Evolutionary conservation across 2,113 vertebrate species (phyloP).

Genomic region (Rafetus swinhoei): DNA sequence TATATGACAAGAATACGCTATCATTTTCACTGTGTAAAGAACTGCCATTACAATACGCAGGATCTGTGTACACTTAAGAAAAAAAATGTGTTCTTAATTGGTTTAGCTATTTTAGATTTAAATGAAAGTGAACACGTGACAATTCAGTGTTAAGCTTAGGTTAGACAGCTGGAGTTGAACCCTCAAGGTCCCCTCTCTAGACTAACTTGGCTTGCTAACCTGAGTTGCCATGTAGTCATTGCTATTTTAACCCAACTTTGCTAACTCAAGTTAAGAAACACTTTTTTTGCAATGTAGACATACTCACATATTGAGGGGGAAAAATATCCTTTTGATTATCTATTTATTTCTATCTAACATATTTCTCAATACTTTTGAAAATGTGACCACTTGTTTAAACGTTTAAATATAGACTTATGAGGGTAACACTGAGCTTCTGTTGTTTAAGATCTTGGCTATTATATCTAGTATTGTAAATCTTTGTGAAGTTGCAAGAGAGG

Average conservation of each 20-base stretch:
- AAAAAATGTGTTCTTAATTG: neutral
- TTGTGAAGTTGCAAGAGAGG: neutral
- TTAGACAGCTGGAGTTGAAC: neutral
- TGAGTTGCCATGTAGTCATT: neutral
- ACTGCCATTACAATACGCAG: neutral
- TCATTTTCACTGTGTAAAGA: neutral
- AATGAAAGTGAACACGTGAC: neutral
- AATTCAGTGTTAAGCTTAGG: neutral
- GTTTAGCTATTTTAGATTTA: neutral
- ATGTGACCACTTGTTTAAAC: neutral
- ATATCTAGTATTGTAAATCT: neutral
- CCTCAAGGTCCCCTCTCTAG: neutral
- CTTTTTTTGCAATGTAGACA: neutral
- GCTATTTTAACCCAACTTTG: neutral
- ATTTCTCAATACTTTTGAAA: neutral
- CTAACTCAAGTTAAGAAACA: neutral
- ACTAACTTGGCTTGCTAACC: neutral
- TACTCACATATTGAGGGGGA: neutral
- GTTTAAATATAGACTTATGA: neutral
- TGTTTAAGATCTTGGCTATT: neutral
- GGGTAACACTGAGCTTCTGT: neutral
- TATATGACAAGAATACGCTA: neutral
- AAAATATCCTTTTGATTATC: neutral
- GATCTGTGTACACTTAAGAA: neutral
- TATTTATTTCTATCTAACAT: neutral